Evolutionary conservation across 2,113 vertebrate species (phyloP), one percentile per base, ranked within the genome.

Genomic region (Phaethon lepturus): DNA sequence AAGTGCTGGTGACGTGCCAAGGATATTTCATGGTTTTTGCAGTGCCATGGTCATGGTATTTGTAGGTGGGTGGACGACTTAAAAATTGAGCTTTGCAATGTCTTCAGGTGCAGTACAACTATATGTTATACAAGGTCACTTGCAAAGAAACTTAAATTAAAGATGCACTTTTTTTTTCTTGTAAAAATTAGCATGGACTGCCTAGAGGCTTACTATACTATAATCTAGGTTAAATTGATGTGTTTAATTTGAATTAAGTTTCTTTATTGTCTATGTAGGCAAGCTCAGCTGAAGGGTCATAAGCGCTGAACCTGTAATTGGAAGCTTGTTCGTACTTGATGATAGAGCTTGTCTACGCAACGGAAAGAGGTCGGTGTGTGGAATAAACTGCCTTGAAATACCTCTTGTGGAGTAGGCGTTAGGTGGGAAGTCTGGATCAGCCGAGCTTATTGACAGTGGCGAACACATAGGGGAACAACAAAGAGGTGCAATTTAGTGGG

Each of bases 231-330:
- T 52, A 91, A 93, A 89, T 42, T 8, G 6, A 24, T 87, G 26
- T 71, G 42, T 81, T 93, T 89, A 69, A 63, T 74, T 94, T 42
- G 71, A 96, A 84, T 92, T 80, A 84, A 47, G 78, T 96, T 52
- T 93, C 42, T 38, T 66, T 66, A 74, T 89, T 95, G n/a, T 88
- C 47, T 94, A 25, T 71, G 17, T 75, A 87, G 31, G 38, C 47
- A 75, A 80, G 59, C 33, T 40, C 22, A 87, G 24, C 22, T 71
- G 42, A 86, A 90, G 59, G 67, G 68, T 89, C 73, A 24, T 47
- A 55, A 93, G 52, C 22, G 15, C 60, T 87, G 68, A 93, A 89
- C 42, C 47, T 93, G 33, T 84, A 78, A 81, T 68, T 67, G 80
- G 35, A 68, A 87, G 29, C 56, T 84, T 93, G 64, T 89, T 86